Base-by-base conservation (phyloP, 2,113 vertebrate genomes). In the Axis porcinus region DNA sequence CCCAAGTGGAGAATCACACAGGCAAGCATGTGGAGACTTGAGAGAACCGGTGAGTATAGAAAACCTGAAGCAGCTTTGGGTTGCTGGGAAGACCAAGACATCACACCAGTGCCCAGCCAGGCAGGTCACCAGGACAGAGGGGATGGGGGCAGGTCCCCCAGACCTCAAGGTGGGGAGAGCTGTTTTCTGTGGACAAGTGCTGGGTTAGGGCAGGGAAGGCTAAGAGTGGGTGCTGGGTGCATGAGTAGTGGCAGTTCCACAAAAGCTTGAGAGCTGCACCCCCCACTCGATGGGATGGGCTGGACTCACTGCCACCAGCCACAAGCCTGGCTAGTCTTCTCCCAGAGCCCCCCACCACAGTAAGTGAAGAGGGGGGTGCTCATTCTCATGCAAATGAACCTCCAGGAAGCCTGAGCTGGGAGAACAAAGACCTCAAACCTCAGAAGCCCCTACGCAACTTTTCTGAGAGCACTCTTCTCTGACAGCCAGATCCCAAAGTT, bases 221-320 rank as follows among this genome's bases (percentile, higher is more conserved):
- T 64, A 15, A 45, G 74, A 11, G 36, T 10, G n/a, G 78, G 85
- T 17, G n/a, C 27, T 23, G 36, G 12, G 60, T 47, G 45, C 16
- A 2, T 0, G 36, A 11, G 19, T 7, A 23, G 30, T 11, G 43
- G 13, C 33, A 5, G 33, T 10, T 21, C 21, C 19, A 58, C 28
- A 43, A 76, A 58, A 54, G 47, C 27, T 67, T 43, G 8, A 43
- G 74, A 88, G 55, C 13, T 0, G 0, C 40, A 74, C 67, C 19
- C n/a, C 28, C 15, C n/a, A 9, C 9, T 36, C 30, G 10, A 14
- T 21, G 33, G 57, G 47, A 12, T 40, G 45, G 76, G 4, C 27
- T 13, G 4, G 14, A 58, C 19, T 8, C 30, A 17, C 45, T 28
- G 40, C 64, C 30, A 52, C 47, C 36, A 43, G 33, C 76, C n/a